These are phyloP conservation scores for Bruchidius siliquastri DNA, from an alignment of 2,888 invertebrate genomes.

Conservation along the genomic window DNA sequence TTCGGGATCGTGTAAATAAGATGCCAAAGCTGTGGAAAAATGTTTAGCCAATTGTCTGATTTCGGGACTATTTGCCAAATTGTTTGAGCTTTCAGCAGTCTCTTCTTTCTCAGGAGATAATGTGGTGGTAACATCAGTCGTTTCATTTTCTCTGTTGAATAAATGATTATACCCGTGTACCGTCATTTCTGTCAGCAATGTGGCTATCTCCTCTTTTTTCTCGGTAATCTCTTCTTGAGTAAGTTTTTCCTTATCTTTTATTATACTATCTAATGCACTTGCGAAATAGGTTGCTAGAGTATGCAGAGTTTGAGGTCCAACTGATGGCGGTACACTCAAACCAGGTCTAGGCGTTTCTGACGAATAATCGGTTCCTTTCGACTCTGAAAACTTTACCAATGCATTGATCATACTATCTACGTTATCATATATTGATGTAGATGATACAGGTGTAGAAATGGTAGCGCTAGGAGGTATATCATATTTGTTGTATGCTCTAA, in stretches of 20 bases:
- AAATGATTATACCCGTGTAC: constrained; percentile 58
- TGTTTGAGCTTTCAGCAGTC: constrained; percentile 29
- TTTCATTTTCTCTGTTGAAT: constrained; percentile 35
- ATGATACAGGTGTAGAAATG: constrained; percentile 31
- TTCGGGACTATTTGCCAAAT: constrained; percentile 52
- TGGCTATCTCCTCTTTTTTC: constrained; percentile 50
- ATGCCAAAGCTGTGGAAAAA: constrained; percentile 77
- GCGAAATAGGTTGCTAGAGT: constrained; percentile 78
- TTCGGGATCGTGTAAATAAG: constrained; percentile 78
- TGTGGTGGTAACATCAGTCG: constrained; percentile 2
- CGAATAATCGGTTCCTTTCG: constrained; percentile 50
- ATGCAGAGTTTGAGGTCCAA: constrained; percentile 72
- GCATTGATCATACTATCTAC: constrained; percentile 67
- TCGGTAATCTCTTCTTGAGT: constrained; percentile 27
- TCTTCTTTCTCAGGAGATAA: constrained; percentile 18
- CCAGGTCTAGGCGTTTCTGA: constrained; percentile 55
- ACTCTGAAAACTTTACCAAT: constrained; percentile 56
- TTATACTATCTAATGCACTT: constrained; percentile 59
- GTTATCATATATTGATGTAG: constrained; percentile 58
- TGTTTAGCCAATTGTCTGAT: constrained; percentile 77
- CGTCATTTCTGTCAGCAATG: constrained; percentile 63
- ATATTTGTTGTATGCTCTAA: constrained; percentile 20
- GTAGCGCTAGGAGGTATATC: constrained; percentile 25
- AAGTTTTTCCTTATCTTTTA: constrained; percentile 38
- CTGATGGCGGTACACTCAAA: constrained; percentile 66